Percentiles rank a stretch among this genome's conserved stretches.
Conservation (phyloP, 2,797 vertebrate species). For the Sorex maritimensis region DNA sequence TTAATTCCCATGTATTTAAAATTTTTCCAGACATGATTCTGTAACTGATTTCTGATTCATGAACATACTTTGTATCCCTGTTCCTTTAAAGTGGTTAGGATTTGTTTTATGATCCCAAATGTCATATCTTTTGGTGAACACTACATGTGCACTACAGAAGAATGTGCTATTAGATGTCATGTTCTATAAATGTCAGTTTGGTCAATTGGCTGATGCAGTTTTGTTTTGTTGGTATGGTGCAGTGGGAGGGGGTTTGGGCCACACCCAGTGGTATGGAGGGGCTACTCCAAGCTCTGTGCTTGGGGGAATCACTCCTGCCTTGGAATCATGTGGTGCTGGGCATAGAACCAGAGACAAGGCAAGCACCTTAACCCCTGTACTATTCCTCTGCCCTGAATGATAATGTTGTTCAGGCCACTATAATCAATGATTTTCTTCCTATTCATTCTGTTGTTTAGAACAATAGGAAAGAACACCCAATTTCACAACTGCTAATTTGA, state of each 20-base stretch:
- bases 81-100: constrained; percentile 14
- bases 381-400: too few species aligned
- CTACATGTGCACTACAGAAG: not conserved
- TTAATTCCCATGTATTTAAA: constrained; percentile 16
- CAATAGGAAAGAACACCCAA: not conserved
- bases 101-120: constrained; percentile 31
- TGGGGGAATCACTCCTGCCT: too few species aligned
- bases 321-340: too few species aligned
- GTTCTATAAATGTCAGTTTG: constrained; percentile 28
- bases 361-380: too few species aligned
- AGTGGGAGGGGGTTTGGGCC: too few species aligned
- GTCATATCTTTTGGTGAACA: not conserved
- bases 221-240: too few species aligned
- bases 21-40: constrained; percentile 43
- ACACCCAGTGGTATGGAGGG: too few species aligned
- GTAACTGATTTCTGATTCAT: constrained; percentile 24
- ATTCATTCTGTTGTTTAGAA: constrained; percentile 35
- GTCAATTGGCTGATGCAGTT: not conserved
- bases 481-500: constrained; percentile 25
- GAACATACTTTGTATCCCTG: not conserved
- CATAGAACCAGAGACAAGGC: too few species aligned
- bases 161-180: not conserved
- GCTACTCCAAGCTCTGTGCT: too few species aligned
- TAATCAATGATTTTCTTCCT: not conserved
- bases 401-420: not conserved